A percentile compares a stretch with the other conserved stretches of the same genome.
Conservation (phyloP, 2,888 invertebrate species). For the Pristionchus japonicus region DNA sequence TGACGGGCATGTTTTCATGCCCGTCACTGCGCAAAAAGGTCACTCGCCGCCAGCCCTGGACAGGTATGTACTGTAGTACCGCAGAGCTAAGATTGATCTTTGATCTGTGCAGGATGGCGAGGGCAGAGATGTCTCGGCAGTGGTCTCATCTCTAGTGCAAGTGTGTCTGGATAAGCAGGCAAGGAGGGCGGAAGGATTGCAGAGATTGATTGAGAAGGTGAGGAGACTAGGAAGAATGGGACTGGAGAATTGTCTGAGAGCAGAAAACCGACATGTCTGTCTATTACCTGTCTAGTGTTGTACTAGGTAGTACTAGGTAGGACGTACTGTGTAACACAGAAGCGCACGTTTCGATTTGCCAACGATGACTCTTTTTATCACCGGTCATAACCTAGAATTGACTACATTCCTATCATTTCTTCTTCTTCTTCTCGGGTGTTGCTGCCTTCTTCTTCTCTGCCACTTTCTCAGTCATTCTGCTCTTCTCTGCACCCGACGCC, state of each 20-base stretch:
- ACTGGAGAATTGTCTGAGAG: not conserved
- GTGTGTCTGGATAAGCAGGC: constrained; percentile 83
- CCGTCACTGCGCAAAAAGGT: too few species aligned
- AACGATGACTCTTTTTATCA: constrained; percentile 39
- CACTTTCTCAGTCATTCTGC: not conserved
- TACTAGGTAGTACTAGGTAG: not conserved
- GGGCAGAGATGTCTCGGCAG: constrained; percentile 86
- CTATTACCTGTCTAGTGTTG: not conserved
- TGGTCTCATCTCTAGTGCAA: constrained; percentile 87
- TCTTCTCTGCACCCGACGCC: not conserved
- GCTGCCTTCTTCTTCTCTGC: constrained; percentile 15
- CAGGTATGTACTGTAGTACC: constrained; percentile 78
- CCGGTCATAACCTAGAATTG: constrained; percentile 14
- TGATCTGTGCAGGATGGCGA: constrained; percentile 80
- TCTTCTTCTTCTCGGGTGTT: constrained; percentile 17
- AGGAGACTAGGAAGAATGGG: not conserved
- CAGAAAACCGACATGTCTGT: not conserved
- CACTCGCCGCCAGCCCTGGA: too few species aligned
- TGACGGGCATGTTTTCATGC: too few species aligned
- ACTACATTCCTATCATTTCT: constrained; percentile 12
- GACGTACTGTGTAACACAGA: not conserved
- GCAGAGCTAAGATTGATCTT: too few species aligned
- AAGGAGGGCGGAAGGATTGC: constrained; percentile 48
- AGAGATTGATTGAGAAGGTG: constrained; percentile 38
- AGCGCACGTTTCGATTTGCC: not conserved